Percentiles rank a stretch among this genome's conserved stretches.
Evolutionary conservation across 2,888 invertebrate genomes (phyloP).

Genomic region (Xanthia togata): DNA sequence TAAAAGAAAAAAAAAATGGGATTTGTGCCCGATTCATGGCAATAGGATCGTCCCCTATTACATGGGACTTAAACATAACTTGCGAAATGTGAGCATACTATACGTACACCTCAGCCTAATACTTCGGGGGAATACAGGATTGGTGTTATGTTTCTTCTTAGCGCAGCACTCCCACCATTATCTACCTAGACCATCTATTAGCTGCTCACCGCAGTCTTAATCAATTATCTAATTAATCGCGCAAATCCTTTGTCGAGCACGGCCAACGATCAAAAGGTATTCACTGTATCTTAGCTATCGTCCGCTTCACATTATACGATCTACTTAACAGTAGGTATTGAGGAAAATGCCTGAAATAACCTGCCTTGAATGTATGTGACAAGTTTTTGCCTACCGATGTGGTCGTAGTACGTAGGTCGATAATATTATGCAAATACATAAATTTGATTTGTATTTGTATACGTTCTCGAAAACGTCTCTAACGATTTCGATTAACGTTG

Average conservation of each 20-base stretch:
- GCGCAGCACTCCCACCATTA: neutral
- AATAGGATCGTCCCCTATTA: too few relatives aligned
- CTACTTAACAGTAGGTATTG: neutral
- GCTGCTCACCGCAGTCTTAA: slow-evolving; percentile 6
- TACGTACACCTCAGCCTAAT: too few relatives aligned
- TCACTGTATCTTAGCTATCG: slow-evolving; percentile 8
- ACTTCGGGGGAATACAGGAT: too few relatives aligned
- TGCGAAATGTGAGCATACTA: too few relatives aligned
- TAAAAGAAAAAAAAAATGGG: too few relatives aligned
- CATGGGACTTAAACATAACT: too few relatives aligned
- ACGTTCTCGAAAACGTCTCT: too few relatives aligned
- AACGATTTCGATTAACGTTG: too few relatives aligned
- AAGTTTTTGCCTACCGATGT: neutral
- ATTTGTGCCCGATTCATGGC: too few relatives aligned
- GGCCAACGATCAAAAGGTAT: slow-evolving; percentile 31
- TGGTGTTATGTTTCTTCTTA: neutral
- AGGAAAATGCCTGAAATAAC: slow-evolving; percentile 30
- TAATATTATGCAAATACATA: neutral
- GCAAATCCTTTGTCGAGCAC: slow-evolving; percentile 22
- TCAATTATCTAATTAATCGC: slow-evolving; percentile 39
- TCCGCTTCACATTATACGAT: slow-evolving; percentile 5
- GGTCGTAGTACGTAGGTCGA: neutral
- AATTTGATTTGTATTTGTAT: too few relatives aligned
- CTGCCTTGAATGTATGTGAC: neutral
- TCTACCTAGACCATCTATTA: slow-evolving; percentile 21